Conservation (phyloP, 1,140 invertebrate genomes). For the Zaprionus nigranus region DNA sequence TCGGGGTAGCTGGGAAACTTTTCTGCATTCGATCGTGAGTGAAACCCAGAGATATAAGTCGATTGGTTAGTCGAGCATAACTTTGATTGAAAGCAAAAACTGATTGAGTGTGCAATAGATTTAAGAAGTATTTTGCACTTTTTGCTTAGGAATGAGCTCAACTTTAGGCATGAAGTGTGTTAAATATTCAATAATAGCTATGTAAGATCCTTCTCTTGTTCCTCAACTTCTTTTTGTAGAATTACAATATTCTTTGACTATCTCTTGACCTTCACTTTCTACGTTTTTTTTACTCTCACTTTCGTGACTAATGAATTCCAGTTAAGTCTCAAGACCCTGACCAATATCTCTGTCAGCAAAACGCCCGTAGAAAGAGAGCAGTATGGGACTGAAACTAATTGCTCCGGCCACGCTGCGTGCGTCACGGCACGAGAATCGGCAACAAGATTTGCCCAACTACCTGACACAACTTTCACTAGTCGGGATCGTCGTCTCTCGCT, state of each 20-base stretch:
- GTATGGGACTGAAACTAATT: constrained; percentile 18
- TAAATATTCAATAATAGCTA: not conserved
- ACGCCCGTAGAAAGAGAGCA: constrained; percentile 15
- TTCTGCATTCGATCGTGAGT: not conserved
- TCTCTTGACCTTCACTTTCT: constrained; percentile 14
- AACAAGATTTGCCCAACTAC: constrained; percentile 47
- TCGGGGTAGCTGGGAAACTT: not conserved
- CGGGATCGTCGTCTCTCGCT: not conserved
- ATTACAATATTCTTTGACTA: not conserved
- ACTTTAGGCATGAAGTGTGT: not conserved
- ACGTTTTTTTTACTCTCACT: constrained; percentile 27
- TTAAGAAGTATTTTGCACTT: not conserved
- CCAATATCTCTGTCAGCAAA: constrained; percentile 29
- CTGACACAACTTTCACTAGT: constrained; percentile 62
- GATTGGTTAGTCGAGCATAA: not conserved
- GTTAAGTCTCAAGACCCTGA: constrained; percentile 1
- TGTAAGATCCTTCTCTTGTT: not conserved
- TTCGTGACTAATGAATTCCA: not conserved
- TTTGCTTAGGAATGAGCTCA: not conserved
- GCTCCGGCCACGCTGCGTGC: constrained; percentile 27
- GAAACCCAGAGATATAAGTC: not conserved
- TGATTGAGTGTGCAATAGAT: not conserved
- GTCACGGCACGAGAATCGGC: constrained; percentile 35
- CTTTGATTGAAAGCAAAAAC: not conserved
- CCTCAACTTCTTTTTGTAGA: not conserved